phyloP scores from a whole-genome alignment of 2,797 vertebrate genomes.

The Lateolabrax maculatus region DNA sequence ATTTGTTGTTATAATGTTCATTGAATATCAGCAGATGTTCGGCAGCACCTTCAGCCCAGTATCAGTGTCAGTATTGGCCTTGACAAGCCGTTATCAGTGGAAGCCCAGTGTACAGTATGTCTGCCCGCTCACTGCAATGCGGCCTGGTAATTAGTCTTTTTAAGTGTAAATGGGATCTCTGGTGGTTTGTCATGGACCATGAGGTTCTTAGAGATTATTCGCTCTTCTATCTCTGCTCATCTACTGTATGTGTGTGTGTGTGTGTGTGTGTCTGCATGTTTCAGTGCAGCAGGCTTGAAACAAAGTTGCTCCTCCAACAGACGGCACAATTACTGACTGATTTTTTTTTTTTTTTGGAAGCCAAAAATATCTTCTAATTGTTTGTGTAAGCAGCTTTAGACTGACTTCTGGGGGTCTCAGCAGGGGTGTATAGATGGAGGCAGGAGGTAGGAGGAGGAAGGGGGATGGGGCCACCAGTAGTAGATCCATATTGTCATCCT shows the following conservation, averaged over 20 bases:
- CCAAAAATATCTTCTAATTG: slow-evolving; percentile 72
- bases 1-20: not conserved
- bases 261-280: slow-evolving; percentile 7
- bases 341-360: slow-evolving; percentile 37
- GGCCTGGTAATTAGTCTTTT: slow-evolving; percentile 65
- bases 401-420: slow-evolving; percentile 56
- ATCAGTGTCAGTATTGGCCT: not conserved
- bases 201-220: slow-evolving; percentile 59
- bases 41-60: slow-evolving; percentile 1
- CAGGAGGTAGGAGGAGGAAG: slow-evolving; percentile 11
- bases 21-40: slow-evolving; percentile 20
- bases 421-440: slow-evolving; percentile 49
- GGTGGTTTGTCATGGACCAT: slow-evolving; percentile 54
- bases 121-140: slow-evolving; percentile 42
- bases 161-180: slow-evolving; percentile 70
- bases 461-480: not conserved
- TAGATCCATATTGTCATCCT: slow-evolving; percentile 37
- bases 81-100: slow-evolving; percentile 16
- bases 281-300: slow-evolving; percentile 47
- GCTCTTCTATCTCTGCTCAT: slow-evolving; percentile 46
- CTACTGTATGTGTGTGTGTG: not conserved
- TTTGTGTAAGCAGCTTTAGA: slow-evolving; percentile 74
- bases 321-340: slow-evolving; percentile 50
- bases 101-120: slow-evolving; percentile 10
- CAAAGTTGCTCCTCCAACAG: slow-evolving; percentile 53